phyloP scores from a whole-genome alignment of 2,797 vertebrate species.

The Scomberomorus guttatus region DNA sequence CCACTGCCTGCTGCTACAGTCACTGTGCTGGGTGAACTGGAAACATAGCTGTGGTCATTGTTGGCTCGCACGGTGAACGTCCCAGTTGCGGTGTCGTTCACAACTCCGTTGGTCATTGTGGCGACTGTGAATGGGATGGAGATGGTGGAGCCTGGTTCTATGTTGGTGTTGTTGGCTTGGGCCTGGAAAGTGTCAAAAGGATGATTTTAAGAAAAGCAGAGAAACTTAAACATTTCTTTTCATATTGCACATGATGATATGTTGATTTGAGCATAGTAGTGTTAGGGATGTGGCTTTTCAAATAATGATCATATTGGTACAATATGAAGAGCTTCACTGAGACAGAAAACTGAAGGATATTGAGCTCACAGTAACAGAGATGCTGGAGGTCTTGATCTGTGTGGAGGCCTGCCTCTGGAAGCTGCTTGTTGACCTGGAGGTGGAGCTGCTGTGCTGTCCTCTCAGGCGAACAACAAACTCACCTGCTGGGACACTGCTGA shows the following conservation, averaged over 20 bases:
- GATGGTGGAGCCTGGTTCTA: slow-evolving; percentile 70
- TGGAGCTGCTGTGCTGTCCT: slow-evolving; percentile 58
- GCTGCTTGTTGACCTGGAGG: slow-evolving; percentile 29
- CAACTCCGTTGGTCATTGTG: slow-evolving; percentile 21
- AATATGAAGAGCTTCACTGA: not conserved
- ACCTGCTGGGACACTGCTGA: slow-evolving; percentile 67
- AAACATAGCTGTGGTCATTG: slow-evolving; percentile 65
- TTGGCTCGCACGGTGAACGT: slow-evolving; percentile 62
- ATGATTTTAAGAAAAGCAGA: not conserved
- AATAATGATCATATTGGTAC: not conserved
- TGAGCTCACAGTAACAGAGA: slow-evolving; percentile 76
- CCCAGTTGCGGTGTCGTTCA: slow-evolving; percentile 28
- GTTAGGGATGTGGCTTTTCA: too few species aligned
- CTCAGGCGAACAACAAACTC: slow-evolving; percentile 66
- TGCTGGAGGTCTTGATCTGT: slow-evolving; percentile 66
- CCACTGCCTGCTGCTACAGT: slow-evolving; percentile 27
- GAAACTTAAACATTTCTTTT: not conserved
- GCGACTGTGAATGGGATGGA: slow-evolving; percentile 73
- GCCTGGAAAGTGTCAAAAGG: slow-evolving; percentile 47
- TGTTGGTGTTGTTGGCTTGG: slow-evolving; percentile 41
- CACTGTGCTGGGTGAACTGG: slow-evolving; percentile 35
- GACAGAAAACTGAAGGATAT: not conserved
- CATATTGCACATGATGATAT: not conserved
- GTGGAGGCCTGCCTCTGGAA: slow-evolving; percentile 82
- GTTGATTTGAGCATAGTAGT: not conserved